Evolutionary conservation across 2,888 invertebrate genomes (phyloP), one percentile per base, ranked within the genome.

Genomic region (Pogonocherus hispidulus): DNA sequence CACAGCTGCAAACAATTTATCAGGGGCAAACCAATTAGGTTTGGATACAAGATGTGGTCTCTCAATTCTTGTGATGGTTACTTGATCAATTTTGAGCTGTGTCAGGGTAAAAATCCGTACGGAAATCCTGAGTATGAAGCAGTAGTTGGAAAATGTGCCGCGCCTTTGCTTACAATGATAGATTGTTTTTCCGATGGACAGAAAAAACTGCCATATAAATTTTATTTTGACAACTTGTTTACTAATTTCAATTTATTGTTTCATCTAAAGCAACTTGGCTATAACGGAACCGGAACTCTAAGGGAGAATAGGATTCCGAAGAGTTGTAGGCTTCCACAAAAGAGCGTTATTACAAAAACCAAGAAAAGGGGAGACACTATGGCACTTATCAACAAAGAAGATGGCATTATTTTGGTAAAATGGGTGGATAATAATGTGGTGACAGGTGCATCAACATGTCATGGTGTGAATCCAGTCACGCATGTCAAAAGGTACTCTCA

Each of bases 171-270:
- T 2, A 55, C 32, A 14, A 70, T 77, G 71, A 44, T 73, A 2
- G 76, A 79, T 11, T 68, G 76, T 37, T 74, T 78, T 6, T 49
- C 69, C 27, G 60, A 70, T 23, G n/a, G n/a, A n/a, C n/a, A 64
- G 66, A 20, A 70, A 65, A 71, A 19, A 37, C 14, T 76, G 16
- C 74, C 73, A 35, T 77, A 67, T 64, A 60, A 60, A 27, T 70
- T 80, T 55, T 77, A 72, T 66, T 70, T 72, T 62, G 78, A 79
- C 52, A 79, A 79, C 59, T 68, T 78, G 9, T 76, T 78, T 51
- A 79, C 73, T 4, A 52, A 55, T 51, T 37, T 74, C 16, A 67
- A 63, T 23, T 35, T 78, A 11, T 64, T 78, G 14, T 23, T 32
- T 49, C 37, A 41, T 27, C 41, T 71, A 22, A 47, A 63, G 18